Base-by-base conservation (phyloP, 2,113 vertebrate species). In the Gallinago undulata region DNA sequence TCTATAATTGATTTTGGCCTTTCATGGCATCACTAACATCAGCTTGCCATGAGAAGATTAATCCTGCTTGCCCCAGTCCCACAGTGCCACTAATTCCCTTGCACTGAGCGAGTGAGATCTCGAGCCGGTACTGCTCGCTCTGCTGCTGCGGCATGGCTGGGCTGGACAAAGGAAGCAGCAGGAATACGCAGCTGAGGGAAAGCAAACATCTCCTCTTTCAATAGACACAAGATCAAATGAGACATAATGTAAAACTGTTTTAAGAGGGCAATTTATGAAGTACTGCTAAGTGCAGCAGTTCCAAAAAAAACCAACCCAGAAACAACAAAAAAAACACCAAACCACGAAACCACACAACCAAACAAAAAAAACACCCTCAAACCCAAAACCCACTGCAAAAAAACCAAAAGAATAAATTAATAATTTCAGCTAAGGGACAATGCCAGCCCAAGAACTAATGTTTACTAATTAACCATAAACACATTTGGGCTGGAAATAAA, bases 21-120 rank as follows among this genome's bases (percentile, higher is more conserved):
- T 48, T 23, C 48, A 48, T 12, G 48, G 47, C 47, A 48, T 23
- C 47, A 23, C 47, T 41, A 72, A 51, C 33, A 85, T 48, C 53
- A 82, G 33, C 16, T 79, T 60, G 16, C 33, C 17, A 33, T 27
- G 62, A 79, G 30, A 68, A 72, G 48, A 25, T 23, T 41, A 63
- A 35, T 45, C 48, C 45, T 3, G 1, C 53, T 57, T 56, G 33
- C 28, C 30, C 37, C n/a, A 50, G 31, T 39, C 33, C n/a, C 56
- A 35, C 27, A 53, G 24, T 27, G 30, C 30, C 55, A 35, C 30
- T 13, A 3, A 2, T 9, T 18, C 68, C 37, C 2, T 79, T 3
- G 22, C 0, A 0, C 2, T 13, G 13, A 31, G 22, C 0, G 0
- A 37, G 21, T 3, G 16, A 70, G 6, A n/a, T 18, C 8, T 31